Conservation (phyloP, 2,797 vertebrate genomes). For the Poeciliopsis paucimaculata region DNA sequence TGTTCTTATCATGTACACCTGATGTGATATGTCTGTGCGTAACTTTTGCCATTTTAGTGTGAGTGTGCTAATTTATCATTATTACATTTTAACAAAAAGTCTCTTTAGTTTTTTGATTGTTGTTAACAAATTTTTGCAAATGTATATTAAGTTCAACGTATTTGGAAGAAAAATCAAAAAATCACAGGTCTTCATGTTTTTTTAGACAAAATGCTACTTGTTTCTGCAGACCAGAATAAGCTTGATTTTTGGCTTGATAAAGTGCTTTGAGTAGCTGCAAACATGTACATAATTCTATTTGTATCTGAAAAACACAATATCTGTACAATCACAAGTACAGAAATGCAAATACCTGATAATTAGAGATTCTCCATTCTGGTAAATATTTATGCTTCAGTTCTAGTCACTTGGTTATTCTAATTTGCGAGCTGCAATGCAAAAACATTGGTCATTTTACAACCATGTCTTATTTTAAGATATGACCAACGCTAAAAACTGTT, state of each 20-base stretch:
- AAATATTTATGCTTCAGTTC: not conserved
- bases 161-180: not conserved
- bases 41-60: not conserved
- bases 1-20: not conserved
- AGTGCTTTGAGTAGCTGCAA: not conserved
- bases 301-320: not conserved
- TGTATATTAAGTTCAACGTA: not conserved
- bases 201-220: not conserved
- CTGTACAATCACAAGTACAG: not conserved
- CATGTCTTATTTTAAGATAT: not conserved
- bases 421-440: not conserved
- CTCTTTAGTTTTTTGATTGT: not conserved
- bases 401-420: not conserved
- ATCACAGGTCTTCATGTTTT: not conserved
- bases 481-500: not conserved
- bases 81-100: not conserved
- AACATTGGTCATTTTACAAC: not conserved
- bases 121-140: not conserved
- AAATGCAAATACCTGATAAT: not conserved
- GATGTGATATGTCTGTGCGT: not conserved
- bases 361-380: not conserved
- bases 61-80: not conserved
- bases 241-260: not conserved
- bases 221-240: not conserved
- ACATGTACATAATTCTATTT: not conserved